Conservation (phyloP, 2,888 invertebrate species). For the Apotomis betuletana region DNA sequence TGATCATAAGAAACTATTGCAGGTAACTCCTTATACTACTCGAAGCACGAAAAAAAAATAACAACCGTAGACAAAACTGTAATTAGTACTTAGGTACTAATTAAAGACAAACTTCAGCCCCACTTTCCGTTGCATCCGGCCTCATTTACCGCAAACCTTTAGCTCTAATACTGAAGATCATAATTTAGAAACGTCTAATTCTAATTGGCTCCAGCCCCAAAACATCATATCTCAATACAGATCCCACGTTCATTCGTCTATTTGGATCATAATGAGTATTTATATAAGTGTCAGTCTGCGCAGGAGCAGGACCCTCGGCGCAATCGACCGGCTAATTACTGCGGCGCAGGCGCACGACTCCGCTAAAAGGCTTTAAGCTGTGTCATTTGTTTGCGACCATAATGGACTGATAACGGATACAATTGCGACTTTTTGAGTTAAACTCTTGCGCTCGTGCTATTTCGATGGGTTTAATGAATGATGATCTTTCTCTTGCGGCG, state of each 20-base stretch:
- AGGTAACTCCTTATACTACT: too few relatives aligned
- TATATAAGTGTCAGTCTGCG: conserved; percentile 40
- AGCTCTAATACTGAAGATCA: conserved; percentile 15
- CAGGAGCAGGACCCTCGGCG: conserved; percentile 46
- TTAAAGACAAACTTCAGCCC: background rate
- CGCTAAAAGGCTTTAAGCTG: conserved; percentile 79
- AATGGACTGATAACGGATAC: conserved; percentile 79
- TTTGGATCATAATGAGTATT: conserved; percentile 28
- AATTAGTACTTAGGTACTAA: background rate
- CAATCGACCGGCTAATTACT: conserved; percentile 77
- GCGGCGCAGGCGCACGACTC: conserved; percentile 76
- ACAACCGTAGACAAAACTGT: background rate
- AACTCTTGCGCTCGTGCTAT: conserved; percentile 53
- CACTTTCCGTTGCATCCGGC: background rate
- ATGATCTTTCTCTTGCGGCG: conserved; percentile 36
- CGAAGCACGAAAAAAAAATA: too few relatives aligned
- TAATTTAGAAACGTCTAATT: conserved; percentile 19
- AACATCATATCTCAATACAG: conserved; percentile 5
- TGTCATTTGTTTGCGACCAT: conserved; percentile 75
- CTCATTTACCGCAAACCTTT: conserved; percentile 14
- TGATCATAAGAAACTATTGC: too few relatives aligned
- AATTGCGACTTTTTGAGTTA: conserved; percentile 61
- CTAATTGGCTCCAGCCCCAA: conserved; percentile 7
- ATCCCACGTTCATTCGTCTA: conserved; percentile 2
- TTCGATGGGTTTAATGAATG: conserved; percentile 43